Evolutionary conservation across 2,113 vertebrate species (phyloP).

Genomic region (Salvelinus alpinus): DNA sequence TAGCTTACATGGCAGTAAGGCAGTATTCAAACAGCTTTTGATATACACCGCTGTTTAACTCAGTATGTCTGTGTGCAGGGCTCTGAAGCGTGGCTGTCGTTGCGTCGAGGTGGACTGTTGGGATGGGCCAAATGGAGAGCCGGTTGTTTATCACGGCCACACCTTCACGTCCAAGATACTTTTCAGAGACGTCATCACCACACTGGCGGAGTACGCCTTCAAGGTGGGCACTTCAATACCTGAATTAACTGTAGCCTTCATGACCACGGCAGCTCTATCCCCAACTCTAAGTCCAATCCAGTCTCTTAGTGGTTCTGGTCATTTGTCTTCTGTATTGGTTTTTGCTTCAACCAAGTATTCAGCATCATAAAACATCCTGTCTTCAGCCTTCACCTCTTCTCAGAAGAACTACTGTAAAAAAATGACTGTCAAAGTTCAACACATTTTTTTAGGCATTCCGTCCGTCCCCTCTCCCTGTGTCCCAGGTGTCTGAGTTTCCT

Average conservation of each 20-base stretch:
- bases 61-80: slow-evolving; percentile 45
- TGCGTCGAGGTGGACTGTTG: slow-evolving; percentile 95
- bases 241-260: too few relatives aligned
- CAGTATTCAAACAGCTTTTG: background rate
- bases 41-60: slow-evolving; percentile 9
- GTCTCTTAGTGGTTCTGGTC: too few relatives aligned
- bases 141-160: slow-evolving; percentile 92
- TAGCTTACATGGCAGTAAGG: too few relatives aligned
- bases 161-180: slow-evolving; percentile 94
- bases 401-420: too few relatives aligned
- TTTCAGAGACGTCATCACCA: slow-evolving; percentile 86
- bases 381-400: too few relatives aligned
- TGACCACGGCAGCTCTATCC: too few relatives aligned
- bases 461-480: background rate
- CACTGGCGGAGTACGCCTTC: slow-evolving; percentile 89
- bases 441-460: background rate
- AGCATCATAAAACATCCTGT: too few relatives aligned
- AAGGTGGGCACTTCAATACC: slow-evolving; percentile 69
- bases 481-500: slow-evolving; percentile 83
- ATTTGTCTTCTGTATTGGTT: too few relatives aligned
- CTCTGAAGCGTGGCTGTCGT: slow-evolving; percentile 89
- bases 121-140: slow-evolving; percentile 90
- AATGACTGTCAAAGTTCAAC: too few relatives aligned
- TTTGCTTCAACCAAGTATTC: too few relatives aligned
- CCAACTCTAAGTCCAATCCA: too few relatives aligned